Conservation (phyloP, 2,797 vertebrate species). For the Typhlichthys eigenmanni region DNA sequence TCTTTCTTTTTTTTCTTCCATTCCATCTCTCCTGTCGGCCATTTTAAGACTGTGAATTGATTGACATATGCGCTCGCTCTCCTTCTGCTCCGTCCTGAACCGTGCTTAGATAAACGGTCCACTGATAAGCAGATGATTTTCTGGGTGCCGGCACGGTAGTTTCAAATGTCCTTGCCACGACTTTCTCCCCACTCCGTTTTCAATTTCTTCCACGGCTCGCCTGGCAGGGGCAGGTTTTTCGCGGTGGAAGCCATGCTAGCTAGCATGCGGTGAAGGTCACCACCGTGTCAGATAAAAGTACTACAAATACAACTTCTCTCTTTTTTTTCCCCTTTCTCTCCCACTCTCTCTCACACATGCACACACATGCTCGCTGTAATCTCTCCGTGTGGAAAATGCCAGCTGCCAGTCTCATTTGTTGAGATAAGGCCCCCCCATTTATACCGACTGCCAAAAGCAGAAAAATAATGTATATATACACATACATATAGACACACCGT, state of each 20-base stretch:
- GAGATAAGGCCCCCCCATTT: conserved; percentile 60
- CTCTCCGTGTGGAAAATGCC: conserved; percentile 59
- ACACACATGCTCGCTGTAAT: conserved; percentile 48
- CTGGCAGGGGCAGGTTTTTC: conserved; percentile 41
- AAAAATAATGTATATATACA: conserved; percentile 41
- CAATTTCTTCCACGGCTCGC: conserved; percentile 43
- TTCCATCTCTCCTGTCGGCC: not conserved
- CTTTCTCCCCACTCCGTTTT: conserved; percentile 39
- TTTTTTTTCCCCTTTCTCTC: not conserved
- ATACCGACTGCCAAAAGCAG: conserved; percentile 41
- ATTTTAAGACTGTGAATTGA: conserved; percentile 2
- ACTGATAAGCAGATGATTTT: conserved; percentile 4
- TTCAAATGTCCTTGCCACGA: conserved; percentile 50
- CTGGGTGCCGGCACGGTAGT: conserved; percentile 18
- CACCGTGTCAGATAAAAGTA: conserved; percentile 57
- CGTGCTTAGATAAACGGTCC: not conserved
- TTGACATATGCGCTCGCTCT: conserved; percentile 19
- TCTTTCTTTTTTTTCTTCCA: not conserved
- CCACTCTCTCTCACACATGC: not conserved
- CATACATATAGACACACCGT: conserved; percentile 40
- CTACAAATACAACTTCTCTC: conserved; percentile 25
- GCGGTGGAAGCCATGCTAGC: conserved; percentile 14
- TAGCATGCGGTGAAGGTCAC: conserved; percentile 62
- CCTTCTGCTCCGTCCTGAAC: conserved; percentile 1
- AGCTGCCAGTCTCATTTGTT: conserved; percentile 68